Conservation (phyloP, 2,888 invertebrate species). For the Pterostichus madidus region DNA sequence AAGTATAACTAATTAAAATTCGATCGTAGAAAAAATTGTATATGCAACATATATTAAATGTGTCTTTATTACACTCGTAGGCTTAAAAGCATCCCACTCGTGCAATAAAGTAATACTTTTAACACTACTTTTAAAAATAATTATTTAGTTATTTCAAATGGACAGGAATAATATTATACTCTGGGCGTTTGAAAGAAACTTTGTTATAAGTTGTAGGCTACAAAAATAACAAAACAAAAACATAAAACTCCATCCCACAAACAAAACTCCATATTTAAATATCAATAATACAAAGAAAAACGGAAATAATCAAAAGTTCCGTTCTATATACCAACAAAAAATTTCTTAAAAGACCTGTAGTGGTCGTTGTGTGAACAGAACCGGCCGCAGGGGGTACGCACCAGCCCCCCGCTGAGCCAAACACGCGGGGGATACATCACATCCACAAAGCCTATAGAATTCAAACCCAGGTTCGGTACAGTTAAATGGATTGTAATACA, state of each 20-base stretch:
- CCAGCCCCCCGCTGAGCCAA: slow-evolving; percentile 6
- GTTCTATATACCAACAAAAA: background rate
- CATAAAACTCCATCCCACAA: background rate
- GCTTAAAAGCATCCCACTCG: too few relatives aligned
- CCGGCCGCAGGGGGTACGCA: slow-evolving; percentile 39
- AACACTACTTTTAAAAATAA: too few relatives aligned
- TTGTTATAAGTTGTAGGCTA: too few relatives aligned
- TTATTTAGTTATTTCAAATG: too few relatives aligned
- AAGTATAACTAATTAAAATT: too few relatives aligned
- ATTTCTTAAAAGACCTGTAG: slow-evolving; percentile 23
- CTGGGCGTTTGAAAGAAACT: too few relatives aligned
- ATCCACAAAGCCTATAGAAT: slow-evolving; percentile 18
- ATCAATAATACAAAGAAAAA: slow-evolving; percentile 47
- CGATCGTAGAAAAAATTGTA: too few relatives aligned
- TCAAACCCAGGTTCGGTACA: slow-evolving; percentile 2
- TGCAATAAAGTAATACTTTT: too few relatives aligned
- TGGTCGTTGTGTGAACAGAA: slow-evolving; percentile 44
- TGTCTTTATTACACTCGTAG: too few relatives aligned
- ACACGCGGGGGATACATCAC: slow-evolving; percentile 25
- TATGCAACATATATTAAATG: too few relatives aligned
- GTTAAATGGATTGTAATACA: slow-evolving; percentile 59
- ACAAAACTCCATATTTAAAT: slow-evolving; percentile 24
- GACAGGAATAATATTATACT: too few relatives aligned
- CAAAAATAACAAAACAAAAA: too few relatives aligned
- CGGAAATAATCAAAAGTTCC: slow-evolving; percentile 39